These are phyloP conservation scores for Acyrthosiphon pisum DNA, from an alignment of 1,140 invertebrate species.

Conservation along the genomic window DNA sequence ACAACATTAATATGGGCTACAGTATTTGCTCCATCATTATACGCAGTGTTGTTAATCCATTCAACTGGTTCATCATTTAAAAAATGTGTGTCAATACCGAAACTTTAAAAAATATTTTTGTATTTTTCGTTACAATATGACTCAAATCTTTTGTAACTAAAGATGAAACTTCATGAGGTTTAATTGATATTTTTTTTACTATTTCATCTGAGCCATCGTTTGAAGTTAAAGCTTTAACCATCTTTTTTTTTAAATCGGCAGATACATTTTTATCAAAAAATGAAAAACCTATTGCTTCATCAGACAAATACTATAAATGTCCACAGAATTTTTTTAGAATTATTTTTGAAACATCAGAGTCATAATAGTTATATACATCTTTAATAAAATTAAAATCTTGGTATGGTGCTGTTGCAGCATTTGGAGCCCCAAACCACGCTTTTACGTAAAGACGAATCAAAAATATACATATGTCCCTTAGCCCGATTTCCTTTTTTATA, in stretches of 20 bases:
- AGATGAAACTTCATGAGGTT: neutral
- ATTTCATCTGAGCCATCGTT: no score
- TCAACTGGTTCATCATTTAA: neutral
- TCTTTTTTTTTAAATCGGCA: no score
- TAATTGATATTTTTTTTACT: neutral
- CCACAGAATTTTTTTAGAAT: no score
- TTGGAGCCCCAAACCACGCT: neutral
- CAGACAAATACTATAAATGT: no score
- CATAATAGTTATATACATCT: neutral
- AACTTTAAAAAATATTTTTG: neutral
- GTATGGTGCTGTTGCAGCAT: neutral
- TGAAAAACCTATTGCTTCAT: no score
- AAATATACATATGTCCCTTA: constrained; percentile 20
- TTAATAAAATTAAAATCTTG: neutral
- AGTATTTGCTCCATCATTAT: neutral
- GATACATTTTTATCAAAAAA: no score
- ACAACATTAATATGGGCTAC: neutral
- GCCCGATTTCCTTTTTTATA: neutral
- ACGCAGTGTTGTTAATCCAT: neutral
- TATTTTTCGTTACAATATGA: neutral
- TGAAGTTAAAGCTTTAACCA: no score
- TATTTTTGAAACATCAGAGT: no score
- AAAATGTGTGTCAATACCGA: neutral
- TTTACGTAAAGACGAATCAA: neutral
- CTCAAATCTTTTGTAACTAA: neutral